phyloP scores from a whole-genome alignment of 2,113 vertebrate genomes.

The Sitta europaea region DNA sequence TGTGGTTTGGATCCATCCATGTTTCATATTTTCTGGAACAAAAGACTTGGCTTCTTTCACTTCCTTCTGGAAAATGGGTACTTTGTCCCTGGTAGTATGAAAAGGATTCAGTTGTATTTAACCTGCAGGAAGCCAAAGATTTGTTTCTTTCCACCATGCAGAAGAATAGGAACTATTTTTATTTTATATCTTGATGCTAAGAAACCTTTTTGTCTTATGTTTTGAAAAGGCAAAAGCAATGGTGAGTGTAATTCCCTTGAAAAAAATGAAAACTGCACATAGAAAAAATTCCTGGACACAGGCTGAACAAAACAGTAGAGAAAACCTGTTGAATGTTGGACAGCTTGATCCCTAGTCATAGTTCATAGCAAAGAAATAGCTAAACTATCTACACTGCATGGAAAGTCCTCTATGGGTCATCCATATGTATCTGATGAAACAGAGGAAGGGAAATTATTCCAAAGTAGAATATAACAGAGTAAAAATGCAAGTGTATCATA shows the following conservation, averaged over 20 bases:
- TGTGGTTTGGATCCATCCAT: constrained; percentile 5
- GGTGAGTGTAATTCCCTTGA: not conserved
- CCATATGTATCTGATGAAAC: not conserved
- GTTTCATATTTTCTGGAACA: constrained; percentile 6
- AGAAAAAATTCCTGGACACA: not conserved
- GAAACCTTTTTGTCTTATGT: not conserved
- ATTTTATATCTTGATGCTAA: not conserved
- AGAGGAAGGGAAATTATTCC: not conserved
- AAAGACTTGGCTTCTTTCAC: not conserved
- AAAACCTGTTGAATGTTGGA: not conserved
- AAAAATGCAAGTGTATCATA: not conserved
- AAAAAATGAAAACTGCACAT: not conserved
- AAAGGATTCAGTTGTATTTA: not conserved
- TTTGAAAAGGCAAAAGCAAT: not conserved
- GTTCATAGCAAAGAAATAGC: not conserved
- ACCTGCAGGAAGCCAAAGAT: not conserved
- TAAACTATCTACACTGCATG: not conserved
- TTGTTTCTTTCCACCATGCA: not conserved
- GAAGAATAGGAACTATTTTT: not conserved
- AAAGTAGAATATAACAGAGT: not conserved
- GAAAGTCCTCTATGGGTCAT: not conserved
- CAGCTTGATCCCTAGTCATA: not conserved
- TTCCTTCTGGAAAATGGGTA: not conserved
- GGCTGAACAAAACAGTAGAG: not conserved
- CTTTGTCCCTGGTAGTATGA: not conserved